Evolutionary conservation across 1,140 invertebrate species (phyloP), one percentile per base, ranked within the genome.

Genomic region (Drosophila miranda): DNA sequence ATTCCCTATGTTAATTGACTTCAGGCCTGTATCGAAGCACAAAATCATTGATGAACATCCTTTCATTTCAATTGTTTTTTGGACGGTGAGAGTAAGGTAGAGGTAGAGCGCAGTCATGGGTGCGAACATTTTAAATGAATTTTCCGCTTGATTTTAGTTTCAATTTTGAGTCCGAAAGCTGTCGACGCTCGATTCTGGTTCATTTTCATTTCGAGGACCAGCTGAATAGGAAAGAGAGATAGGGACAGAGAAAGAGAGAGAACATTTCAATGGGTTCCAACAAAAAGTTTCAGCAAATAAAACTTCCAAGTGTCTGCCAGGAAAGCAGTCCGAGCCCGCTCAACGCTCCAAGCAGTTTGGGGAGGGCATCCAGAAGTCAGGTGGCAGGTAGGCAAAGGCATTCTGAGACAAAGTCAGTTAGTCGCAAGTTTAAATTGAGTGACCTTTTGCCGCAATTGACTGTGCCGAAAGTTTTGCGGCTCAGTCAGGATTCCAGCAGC

Each of bases 131-230:
- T 83, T 79, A 79, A 83, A 84, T 83, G 66, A 84, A 83, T 83
- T 83, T 84, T 84, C 75, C 79, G 79, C 79, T 75, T 84, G 71
- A 84, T 84, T 83, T 83, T 83, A 66, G 79, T 84, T 84, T 82
- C 78, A 82, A 82, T 82, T 80, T 84, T 76, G 59, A 84, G 84
- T 62, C 74, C 30, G 61, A 71, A 50, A 60, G 57, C 64, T 62
- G 57, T 60, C 74, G 58, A 45, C 43, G 38, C 58, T 23, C 30
- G 19, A 72, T 19, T 49, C 52, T 44, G 70, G 48, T 73, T 69
- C 52, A 74, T 74, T 74, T 71, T 58, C 42, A 64, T 67, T 59
- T 26, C 42, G 21, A 41, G 38, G 34, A 50, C 50, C 34, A 45
- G 50, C 44, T 45, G 9, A 6, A 6, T 26, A 6, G 2, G 13